phyloP scores from a whole-genome alignment of 2,797 vertebrate genomes.

The Eulemur rubriventer region DNA sequence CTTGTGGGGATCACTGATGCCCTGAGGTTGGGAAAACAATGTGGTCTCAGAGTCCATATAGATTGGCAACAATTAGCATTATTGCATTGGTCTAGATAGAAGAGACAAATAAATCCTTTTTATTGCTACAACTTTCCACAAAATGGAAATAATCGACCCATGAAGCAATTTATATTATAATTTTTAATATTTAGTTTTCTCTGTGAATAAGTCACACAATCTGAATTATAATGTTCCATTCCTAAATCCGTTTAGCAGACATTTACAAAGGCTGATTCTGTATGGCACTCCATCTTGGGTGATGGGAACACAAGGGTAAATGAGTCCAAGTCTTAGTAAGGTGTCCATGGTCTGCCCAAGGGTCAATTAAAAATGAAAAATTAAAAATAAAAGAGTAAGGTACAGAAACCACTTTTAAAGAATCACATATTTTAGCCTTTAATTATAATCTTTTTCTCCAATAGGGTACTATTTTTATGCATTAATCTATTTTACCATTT shows the following conservation, averaged over 20 bases:
- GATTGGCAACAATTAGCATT: not conserved
- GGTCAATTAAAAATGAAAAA: not conserved
- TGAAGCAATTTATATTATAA: not conserved
- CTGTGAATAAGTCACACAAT: not conserved
- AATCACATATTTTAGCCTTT: not conserved
- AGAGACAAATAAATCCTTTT: not conserved
- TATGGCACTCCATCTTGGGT: too few relatives aligned
- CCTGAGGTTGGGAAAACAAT: not conserved
- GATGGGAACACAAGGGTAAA: not conserved
- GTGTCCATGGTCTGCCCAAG: not conserved
- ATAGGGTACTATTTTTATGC: not conserved
- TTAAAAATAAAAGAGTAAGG: not conserved
- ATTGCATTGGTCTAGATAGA: not conserved
- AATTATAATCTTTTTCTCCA: not conserved
- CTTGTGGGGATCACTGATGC: not conserved
- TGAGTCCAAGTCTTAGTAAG: not conserved
- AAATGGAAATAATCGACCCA: not conserved
- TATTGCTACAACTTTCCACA: not conserved
- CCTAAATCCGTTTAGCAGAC: not conserved
- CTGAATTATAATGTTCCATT: not conserved
- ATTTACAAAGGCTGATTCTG: not conserved
- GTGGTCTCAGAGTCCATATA: not conserved
- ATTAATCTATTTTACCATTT: not conserved
- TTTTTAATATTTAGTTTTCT: not conserved
- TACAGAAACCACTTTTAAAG: not conserved